Conservation (phyloP, 2,888 invertebrate species). For the Lasioglossum oenotherae region DNA sequence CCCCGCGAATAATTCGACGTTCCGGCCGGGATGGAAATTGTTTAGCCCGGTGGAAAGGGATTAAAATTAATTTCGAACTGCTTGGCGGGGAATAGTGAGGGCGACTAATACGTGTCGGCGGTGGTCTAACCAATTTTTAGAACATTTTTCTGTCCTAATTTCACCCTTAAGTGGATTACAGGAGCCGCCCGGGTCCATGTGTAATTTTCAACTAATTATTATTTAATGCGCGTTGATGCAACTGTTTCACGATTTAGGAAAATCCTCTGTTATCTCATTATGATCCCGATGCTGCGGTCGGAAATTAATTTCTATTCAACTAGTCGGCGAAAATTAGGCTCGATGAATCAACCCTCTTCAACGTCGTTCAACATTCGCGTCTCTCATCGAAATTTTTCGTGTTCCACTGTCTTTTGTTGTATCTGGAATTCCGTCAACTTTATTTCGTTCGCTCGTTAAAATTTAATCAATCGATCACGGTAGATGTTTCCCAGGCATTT, state of each 20-base stretch:
- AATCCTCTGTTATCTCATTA: background rate
- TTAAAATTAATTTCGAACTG: background rate
- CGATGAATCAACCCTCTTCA: background rate
- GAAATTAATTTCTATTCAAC: background rate
- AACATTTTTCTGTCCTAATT: background rate
- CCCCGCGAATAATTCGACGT: background rate
- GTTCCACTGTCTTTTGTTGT: background rate
- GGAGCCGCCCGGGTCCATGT: background rate
- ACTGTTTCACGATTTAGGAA: background rate
- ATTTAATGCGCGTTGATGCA: background rate
- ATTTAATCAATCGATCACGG: background rate
- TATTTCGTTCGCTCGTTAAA: too few species aligned
- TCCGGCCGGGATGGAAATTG: background rate
- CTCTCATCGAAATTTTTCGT: background rate
- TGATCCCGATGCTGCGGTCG: background rate
- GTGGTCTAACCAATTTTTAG: background rate
- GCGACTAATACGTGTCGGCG: background rate
- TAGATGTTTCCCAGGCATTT: background rate
- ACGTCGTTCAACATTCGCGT: background rate
- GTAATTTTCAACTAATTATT: background rate
- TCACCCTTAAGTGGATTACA: background rate
- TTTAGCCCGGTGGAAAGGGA: background rate
- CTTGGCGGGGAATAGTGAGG: background rate
- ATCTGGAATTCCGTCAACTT: too few species aligned
- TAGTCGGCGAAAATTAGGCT: background rate